Evolutionary conservation across 1,140 invertebrate genomes (phyloP).

Genomic region (Mycetomoellerius zeteki): DNA sequence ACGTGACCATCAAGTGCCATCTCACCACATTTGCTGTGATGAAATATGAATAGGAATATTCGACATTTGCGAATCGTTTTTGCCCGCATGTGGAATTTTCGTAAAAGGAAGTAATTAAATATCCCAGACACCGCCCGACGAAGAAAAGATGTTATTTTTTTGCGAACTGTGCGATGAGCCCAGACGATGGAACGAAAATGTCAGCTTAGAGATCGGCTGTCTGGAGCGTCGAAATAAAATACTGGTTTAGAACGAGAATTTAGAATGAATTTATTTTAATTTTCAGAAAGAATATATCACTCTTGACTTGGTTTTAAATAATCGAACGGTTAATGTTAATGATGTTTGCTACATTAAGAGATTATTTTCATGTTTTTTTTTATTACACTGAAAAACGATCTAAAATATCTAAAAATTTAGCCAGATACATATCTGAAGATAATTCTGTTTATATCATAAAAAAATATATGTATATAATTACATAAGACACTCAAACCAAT

Average conservation of each 20-base stretch:
- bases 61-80: neutral
- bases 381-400: neutral
- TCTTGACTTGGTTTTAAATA: neutral
- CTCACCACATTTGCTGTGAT: neutral
- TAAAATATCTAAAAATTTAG: too few relatives aligned
- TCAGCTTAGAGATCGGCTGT: neutral
- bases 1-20: neutral
- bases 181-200: conserved; percentile 7
- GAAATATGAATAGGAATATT: conserved; percentile 8
- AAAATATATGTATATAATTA: too few relatives aligned
- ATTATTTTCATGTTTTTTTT: neutral
- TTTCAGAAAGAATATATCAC: neutral
- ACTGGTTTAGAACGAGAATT: neutral
- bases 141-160: conserved; percentile 20
- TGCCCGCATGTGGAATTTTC: neutral
- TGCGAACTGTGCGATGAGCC: neutral
- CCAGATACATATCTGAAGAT: too few relatives aligned
- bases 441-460: too few relatives aligned
- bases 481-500: too few relatives aligned
- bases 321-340: neutral
- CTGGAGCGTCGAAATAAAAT: conserved; percentile 2
- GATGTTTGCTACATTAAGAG: neutral
- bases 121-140: neutral
- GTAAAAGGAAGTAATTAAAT: conserved; percentile 37
- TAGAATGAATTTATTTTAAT: neutral